Conservation (phyloP, 2,113 vertebrate species). For the Rhinolophus sinicus region DNA sequence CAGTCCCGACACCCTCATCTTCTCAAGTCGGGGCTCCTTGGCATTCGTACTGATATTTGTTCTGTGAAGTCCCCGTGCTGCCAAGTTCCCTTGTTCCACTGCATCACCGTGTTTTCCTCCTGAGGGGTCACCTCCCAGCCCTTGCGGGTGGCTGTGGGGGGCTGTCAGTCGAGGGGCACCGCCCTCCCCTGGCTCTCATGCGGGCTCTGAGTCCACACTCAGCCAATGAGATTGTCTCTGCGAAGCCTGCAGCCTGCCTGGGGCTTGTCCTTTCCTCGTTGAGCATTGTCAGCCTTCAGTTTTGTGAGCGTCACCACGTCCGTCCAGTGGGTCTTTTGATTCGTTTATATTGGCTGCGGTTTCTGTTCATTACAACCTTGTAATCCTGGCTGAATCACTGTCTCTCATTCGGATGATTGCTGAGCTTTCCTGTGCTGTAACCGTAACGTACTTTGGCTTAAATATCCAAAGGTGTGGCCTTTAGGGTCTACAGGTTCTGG, state of each 20-base stretch:
- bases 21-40: not conserved
- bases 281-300: not conserved
- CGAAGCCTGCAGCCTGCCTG: not conserved
- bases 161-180: too few relatives aligned
- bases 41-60: not conserved
- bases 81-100: not conserved
- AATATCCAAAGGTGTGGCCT: not conserved
- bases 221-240: not conserved
- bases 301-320: not conserved
- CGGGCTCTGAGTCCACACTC: not conserved
- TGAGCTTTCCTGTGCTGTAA: not conserved
- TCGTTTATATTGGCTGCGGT: not conserved
- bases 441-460: not conserved
- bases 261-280: not conserved
- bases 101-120: not conserved
- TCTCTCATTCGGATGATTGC: not conserved
- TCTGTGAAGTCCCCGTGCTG: not conserved
- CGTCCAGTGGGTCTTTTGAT: not conserved
- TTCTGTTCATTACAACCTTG: not conserved
- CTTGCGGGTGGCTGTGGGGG: too few relatives aligned
- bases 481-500: not conserved
- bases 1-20: not conserved
- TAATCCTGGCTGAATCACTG: not conserved
- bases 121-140: not conserved
- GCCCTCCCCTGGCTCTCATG: not conserved